Base-by-base conservation (phyloP, 2,797 vertebrate species). In the Enteromius viviparus region DNA sequence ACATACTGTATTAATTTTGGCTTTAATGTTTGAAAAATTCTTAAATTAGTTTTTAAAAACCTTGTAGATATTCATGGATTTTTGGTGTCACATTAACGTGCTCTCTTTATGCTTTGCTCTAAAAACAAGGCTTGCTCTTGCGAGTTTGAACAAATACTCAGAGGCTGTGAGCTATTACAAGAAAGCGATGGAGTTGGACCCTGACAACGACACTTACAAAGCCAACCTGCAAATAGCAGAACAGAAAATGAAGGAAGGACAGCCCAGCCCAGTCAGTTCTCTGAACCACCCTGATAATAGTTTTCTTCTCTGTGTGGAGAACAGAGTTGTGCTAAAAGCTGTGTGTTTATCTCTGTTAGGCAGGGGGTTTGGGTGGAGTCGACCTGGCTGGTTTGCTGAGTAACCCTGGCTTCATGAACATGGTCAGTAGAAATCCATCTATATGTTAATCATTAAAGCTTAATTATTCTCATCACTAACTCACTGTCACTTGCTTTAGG, bases 341-440 rank as follows among this genome's bases (percentile, higher is more conserved):
- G 29, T 80, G 42, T 15, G 7, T 65, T 47, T 76, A 47, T 82
- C 45, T 80, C 10, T 83, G 45, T 14, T 92, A 99, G 98, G 97
- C 96, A 0, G 95, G 95, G 0, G 96, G 95, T 1, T 91, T 96
- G 4, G 97, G 97, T 0, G 95, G 97, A 7, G 95, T 98, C 0
- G 98, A 99, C 82, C 89, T 99, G 58, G 97, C 97, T 0, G 97
- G 98, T 29, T 89, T 98, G 84, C 96, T 99, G 64, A 97, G 96
- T 92, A 99, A 98, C 92, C 98, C 97, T 0, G 92, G 97, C 84
- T 98, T 99, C 93, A 98, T 99, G 96, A 99, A 95, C 86, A 99
- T 99, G 98, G 98, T 97, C 87, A 95, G 85, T 70, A 45, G 6
- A 65, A 29, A 47, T 10, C 4, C 1, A 17, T 60, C 17, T 62